Percentiles rank a stretch among this genome's conserved stretches.
Evolutionary conservation across 2,113 vertebrate genomes (phyloP).

Genomic region (Pipra filicauda): DNA sequence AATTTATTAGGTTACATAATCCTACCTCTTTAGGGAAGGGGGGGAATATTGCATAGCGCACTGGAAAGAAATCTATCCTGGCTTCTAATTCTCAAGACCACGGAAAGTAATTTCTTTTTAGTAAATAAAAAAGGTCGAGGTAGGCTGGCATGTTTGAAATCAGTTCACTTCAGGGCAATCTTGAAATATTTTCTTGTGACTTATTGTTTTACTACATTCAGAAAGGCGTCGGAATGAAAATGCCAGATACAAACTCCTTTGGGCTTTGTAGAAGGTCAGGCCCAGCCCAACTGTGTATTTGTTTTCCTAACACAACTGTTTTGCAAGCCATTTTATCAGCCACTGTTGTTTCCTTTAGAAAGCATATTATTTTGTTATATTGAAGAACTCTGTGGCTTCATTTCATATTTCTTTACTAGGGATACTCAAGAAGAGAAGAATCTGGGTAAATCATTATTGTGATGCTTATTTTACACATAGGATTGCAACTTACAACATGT

Average conservation of each 20-base stretch:
- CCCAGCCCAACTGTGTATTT: background rate
- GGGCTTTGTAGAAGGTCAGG: background rate
- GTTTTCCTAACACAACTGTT: background rate
- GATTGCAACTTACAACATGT: background rate
- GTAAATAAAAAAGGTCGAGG: background rate
- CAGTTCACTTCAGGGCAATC: background rate
- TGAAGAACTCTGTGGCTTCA: background rate
- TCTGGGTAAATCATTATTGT: background rate
- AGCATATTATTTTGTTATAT: background rate
- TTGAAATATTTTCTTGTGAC: background rate
- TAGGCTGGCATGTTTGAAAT: background rate
- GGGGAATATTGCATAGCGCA: conserved; percentile 28
- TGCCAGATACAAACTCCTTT: background rate
- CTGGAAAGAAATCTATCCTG: conserved; percentile 41
- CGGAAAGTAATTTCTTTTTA: conserved; percentile 24
- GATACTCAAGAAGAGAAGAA: background rate
- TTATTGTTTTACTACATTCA: background rate
- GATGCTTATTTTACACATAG: background rate
- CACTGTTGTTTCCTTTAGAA: background rate
- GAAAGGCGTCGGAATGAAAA: background rate
- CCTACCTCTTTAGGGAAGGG: conserved; percentile 58
- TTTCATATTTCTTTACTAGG: background rate
- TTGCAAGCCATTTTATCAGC: background rate
- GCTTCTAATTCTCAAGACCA: conserved; percentile 21
- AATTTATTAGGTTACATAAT: conserved; percentile 82